Base-by-base conservation (phyloP, 2,113 vertebrate species). In the Dipodomys stephensi region DNA sequence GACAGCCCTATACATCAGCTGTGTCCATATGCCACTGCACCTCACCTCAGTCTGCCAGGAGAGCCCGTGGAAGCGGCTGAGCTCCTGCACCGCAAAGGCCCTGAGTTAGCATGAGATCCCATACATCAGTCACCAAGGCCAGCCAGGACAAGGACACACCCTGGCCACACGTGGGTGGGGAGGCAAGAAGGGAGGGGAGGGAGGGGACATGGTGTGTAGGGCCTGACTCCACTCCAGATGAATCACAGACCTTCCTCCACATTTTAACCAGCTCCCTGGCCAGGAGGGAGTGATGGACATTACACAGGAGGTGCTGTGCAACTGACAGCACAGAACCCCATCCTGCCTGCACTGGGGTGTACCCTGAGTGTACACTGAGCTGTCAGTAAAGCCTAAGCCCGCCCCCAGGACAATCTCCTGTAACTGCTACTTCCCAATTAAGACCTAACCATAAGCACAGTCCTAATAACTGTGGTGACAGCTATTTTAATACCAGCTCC, bases 21-120 rank as follows among this genome's bases (percentile, higher is more conserved):
- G 49, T 12, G 11, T 57, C 53, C 53, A 53, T 12, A 53, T 12
- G 49, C 12, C 49, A 53, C 49, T 53, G 49, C 49, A 53, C 49
- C 49, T 53, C 49, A 18, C 53, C 53, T 18, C 15, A 57, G 15
- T 57, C 18, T 11, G 68, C 44, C 30, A 4, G 19, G 6, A n/a
- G 73, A 62, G 53, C 30, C 1, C 4, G 20, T 22, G 0, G 35
- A 68, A 74, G 53, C 27, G 53, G 2, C 2, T 2, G 60, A 2
- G 35, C 35, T 23, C 30, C 60, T 4, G 18, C 0, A 0, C 60
- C 0, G 2, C 3, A 10, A 2, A 39, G n/a, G 71, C 4, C 60
- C 49, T 0, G 0, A 0, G 27, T 5, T 4, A 32, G 10, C 3
- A 4, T 0, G 9, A 19, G 53, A 5, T 20, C 20, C 2, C 1